Evolutionary conservation across 2,797 vertebrate genomes (phyloP), one percentile per base, ranked within the genome.

Genomic region (Hippocampus kuda): DNA sequence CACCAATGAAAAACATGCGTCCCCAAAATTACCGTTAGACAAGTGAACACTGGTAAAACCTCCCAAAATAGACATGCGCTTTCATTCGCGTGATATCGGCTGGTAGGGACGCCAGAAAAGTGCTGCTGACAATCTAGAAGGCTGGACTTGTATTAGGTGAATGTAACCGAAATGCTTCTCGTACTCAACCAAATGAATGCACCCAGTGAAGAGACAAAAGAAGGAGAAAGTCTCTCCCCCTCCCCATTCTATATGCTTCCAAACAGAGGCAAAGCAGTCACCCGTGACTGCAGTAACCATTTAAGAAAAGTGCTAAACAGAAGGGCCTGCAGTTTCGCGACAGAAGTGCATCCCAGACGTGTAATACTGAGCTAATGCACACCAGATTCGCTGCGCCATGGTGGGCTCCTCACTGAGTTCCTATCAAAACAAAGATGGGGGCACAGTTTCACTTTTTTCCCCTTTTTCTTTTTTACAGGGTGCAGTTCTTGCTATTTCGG

Each of bases 401-500:
- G 49, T 53, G 68, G 77, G 51, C 73, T 64, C 74, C 48, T 62
- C 64, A 74, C 73, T 71, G 65, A 34, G 68, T 77, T 76, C 81
- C 78, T 80, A 75, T 80, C 68, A 81, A 83, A 85, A 70, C 79
- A 79, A 44, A 53, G 69, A 71, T 34, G 73, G 74, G 73, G 73
- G 77, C 75, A 74, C 70, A 67, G 70, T 82, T 82, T 81, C 68
- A 78, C 76, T 77, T 83, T 27, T 12, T 24, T n/a, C 3, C 5
- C 6, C 6, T 6, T 20, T 51, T 20, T 51, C 20, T 54, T 24
- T 75, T 79, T 48, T 72, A 48, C 60, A 77, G 66, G 74, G 75
- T 84, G 79, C 73, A 84, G 71, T 78, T 75, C 80, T 81, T 83
- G 34, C 84, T 86, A 83, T 87, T 84, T 80, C 73, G 83, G 78